Percentiles rank a stretch among this genome's conserved stretches.
Evolutionary conservation across 2,113 vertebrate genomes (phyloP).

Genomic region (Macrotis lagotis): DNA sequence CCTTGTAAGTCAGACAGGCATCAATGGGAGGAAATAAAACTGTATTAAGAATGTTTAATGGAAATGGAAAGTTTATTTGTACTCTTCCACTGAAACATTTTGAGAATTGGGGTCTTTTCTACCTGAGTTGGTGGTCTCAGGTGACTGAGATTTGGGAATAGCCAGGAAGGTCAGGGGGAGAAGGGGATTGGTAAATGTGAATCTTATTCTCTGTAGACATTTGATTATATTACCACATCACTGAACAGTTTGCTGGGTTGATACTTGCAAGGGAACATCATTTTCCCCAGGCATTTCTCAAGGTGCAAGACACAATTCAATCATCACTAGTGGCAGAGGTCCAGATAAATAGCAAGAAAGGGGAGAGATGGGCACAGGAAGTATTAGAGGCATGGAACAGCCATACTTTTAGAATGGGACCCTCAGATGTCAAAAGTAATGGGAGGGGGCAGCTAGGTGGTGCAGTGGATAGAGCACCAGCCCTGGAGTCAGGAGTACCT

Average conservation of each 20-base stretch:
- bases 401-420: neutral
- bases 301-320: neutral
- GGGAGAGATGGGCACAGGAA: neutral
- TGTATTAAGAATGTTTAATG: conserved; percentile 3
- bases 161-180: neutral
- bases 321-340: neutral
- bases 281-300: neutral
- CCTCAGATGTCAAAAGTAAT: neutral
- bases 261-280: neutral
- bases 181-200: neutral
- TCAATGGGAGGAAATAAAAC: conserved; percentile 10
- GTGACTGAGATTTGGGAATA: neutral
- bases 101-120: neutral
- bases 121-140: neutral
- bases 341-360: neutral
- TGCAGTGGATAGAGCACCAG: no score
- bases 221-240: neutral
- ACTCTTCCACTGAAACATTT: conserved; percentile 30
- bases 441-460: no score
- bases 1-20: conserved; percentile 35
- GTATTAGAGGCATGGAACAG: neutral
- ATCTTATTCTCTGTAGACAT: neutral
- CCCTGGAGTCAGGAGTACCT: no score
- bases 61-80: conserved; percentile 5
- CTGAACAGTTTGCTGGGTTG: neutral